These are phyloP conservation scores for Phenganax marumi DNA, from an alignment of 92 coral and sea anemone genomes.

Conservation along the genomic window DNA sequence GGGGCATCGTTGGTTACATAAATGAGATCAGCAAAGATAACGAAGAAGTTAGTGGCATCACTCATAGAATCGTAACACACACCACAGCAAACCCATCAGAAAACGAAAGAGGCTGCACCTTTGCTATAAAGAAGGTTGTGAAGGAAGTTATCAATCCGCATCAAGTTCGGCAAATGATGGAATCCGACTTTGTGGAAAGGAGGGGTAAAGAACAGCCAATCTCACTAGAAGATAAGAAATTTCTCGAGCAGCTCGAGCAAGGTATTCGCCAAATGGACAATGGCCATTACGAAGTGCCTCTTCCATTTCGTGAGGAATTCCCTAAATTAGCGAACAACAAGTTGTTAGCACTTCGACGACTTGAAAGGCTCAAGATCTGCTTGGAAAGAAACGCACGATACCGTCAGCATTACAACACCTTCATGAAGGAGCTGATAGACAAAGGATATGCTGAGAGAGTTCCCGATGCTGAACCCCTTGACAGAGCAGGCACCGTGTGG, in stretches of 20 bases:
- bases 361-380: slow-evolving; percentile 44
- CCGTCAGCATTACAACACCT: slow-evolving; percentile 42
- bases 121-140: slow-evolving; percentile 24
- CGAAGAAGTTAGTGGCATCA: neutral
- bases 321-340: slow-evolving; percentile 51
- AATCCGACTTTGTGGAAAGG: slow-evolving; percentile 51
- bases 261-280: slow-evolving; percentile 36
- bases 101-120: slow-evolving; percentile 32
- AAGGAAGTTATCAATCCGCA: slow-evolving; percentile 61
- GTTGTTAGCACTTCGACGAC: slow-evolving; percentile 40
- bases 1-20: slow-evolving; percentile 12
- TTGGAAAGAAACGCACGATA: slow-evolving; percentile 13
- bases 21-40: neutral
- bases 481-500: slow-evolving; percentile 37
- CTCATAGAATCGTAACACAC: neutral
- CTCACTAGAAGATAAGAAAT: slow-evolving; percentile 50
- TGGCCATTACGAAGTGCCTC: slow-evolving; percentile 59
- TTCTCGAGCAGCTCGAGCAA: slow-evolving; percentile 30
- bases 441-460: slow-evolving; percentile 51
- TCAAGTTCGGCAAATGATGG: slow-evolving; percentile 44
- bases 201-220: neutral
- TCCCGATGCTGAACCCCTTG: slow-evolving; percentile 1
- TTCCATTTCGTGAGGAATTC: slow-evolving; percentile 33
- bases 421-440: slow-evolving; percentile 47
- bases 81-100: neutral